A percentile compares a stretch with the other conserved stretches of the same genome.
phyloP scores from a whole-genome alignment of 2,113 vertebrate species.

The Neodon shergylaensis region DNA sequence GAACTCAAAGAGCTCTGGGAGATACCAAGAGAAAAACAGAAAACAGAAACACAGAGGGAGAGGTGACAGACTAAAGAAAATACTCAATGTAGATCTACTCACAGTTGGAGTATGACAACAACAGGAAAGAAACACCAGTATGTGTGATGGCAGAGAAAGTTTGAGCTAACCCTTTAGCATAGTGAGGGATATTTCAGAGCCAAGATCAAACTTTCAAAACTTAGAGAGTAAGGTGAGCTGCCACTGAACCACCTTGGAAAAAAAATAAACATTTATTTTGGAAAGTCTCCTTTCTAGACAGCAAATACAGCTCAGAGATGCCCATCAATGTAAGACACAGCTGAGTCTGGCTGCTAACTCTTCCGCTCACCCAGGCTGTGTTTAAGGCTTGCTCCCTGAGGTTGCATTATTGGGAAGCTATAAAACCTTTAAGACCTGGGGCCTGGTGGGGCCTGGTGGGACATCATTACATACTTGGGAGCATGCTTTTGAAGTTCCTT shows the following conservation, averaged over 20 bases:
- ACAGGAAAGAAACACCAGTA: neutral
- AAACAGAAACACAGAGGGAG: neutral
- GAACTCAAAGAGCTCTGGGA: neutral
- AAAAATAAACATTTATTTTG: neutral
- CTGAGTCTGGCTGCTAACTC: neutral
- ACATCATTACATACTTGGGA: neutral
- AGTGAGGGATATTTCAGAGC: neutral
- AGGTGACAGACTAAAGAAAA: neutral
- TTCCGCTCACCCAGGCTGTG: neutral
- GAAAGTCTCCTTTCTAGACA: neutral
- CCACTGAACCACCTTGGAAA: neutral
- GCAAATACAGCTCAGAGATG: neutral
- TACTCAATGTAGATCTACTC: neutral
- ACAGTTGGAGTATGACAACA: neutral
- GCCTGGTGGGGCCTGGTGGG: too few relatives aligned
- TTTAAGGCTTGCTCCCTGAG: neutral
- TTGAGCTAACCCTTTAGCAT: neutral
- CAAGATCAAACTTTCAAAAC: neutral
- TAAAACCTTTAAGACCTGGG: neutral
- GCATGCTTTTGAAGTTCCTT: neutral
- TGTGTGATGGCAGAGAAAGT: neutral
- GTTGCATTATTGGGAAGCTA: too few relatives aligned
- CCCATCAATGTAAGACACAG: neutral
- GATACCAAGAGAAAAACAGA: neutral
- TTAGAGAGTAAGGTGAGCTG: neutral